These are phyloP conservation scores for Luidia sarsii DNA, from an alignment of 53 echinoderm and acorn worm genomes.

Conservation along the genomic window DNA sequence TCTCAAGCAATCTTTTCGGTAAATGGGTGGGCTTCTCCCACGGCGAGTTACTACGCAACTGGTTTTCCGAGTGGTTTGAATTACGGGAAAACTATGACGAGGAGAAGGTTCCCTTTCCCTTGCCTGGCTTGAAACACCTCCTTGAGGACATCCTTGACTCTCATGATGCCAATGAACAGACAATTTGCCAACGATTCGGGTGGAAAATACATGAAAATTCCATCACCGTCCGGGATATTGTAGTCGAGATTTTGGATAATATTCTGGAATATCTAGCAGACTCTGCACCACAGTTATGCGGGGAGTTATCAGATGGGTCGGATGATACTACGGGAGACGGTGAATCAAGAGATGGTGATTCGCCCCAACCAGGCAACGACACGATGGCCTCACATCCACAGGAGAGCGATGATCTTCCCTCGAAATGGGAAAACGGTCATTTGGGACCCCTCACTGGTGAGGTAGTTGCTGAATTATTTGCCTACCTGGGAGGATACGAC, in stretches of 20 bases:
- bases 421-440: neutral
- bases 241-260: slow-evolving; percentile 5
- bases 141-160: neutral
- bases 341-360: neutral
- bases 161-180: neutral
- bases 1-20: neutral
- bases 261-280: neutral
- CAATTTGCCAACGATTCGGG: slow-evolving; percentile 11
- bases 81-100: neutral
- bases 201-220: neutral
- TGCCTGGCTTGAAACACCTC: neutral
- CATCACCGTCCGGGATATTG: neutral
- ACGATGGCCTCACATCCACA: too few species aligned
- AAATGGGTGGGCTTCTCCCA: neutral
- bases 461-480: neutral
- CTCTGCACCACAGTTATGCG: neutral
- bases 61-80: slow-evolving; percentile 1
- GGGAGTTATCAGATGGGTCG: neutral
- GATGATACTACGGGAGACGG: neutral
- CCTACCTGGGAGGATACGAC: neutral
- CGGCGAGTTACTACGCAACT: neutral
- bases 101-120: neutral
- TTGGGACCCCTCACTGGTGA: neutral
- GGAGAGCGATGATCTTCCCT: neutral
- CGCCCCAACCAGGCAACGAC: too few species aligned